These are phyloP conservation scores for Zygothrica quintamaculata DNA, from an alignment of 2,888 invertebrate genomes.

Conservation along the genomic window DNA sequence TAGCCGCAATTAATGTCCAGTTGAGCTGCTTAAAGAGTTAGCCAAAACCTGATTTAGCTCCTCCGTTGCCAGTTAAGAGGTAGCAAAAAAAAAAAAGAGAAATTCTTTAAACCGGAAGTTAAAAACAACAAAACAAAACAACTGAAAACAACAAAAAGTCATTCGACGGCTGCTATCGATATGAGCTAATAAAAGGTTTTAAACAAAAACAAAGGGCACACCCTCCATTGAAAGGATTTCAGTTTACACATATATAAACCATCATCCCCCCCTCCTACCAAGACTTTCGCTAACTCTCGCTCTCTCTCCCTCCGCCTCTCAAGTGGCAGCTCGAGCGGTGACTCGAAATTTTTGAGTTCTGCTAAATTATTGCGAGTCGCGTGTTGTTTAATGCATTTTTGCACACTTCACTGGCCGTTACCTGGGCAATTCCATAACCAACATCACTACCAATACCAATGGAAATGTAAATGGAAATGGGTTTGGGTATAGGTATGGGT, in stretches of 20 bases:
- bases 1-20: constrained; percentile 52
- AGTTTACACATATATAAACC: background rate
- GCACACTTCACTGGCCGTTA: constrained; percentile 76
- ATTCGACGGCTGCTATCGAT: constrained; percentile 58
- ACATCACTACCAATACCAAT: background rate
- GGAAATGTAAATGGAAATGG: background rate
- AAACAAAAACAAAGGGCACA: constrained; percentile 65
- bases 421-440: constrained; percentile 26
- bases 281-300: background rate
- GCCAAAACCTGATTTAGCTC: background rate
- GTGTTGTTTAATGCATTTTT: constrained; percentile 76
- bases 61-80: constrained; percentile 1
- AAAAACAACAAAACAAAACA: too few species aligned
- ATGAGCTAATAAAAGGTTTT: constrained; percentile 74
- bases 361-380: constrained; percentile 54
- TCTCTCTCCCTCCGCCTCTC: constrained; percentile 19
- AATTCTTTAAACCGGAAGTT: constrained; percentile 58
- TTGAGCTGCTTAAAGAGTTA: background rate
- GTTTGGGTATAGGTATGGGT: background rate
- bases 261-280: constrained; percentile 1
- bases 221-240: constrained; percentile 10
- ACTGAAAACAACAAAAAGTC: constrained; percentile 40
- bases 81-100: background rate
- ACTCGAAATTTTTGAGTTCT: constrained; percentile 36
- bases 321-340: constrained; percentile 46